phyloP scores from a whole-genome alignment of 2,113 vertebrate species.

The Oxygymnocypris stewartii region DNA sequence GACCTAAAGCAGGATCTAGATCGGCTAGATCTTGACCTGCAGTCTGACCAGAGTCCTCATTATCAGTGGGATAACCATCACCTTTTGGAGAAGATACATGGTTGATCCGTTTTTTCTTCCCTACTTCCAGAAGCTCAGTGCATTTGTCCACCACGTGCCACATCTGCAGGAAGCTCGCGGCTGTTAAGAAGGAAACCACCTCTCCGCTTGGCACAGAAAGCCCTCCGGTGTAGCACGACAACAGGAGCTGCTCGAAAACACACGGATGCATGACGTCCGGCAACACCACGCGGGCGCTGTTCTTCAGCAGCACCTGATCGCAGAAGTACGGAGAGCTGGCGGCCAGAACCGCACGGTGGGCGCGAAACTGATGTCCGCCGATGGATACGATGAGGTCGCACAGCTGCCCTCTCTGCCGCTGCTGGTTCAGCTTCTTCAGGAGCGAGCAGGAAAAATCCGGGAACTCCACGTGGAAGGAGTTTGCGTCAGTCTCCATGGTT shows the following conservation, averaged over 20 bases:
- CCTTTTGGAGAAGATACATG: conserved; percentile 81
- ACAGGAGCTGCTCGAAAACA: conserved; percentile 86
- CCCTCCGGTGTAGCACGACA: conserved; percentile 83
- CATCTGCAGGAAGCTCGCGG: conserved; percentile 89
- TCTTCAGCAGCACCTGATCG: conserved; percentile 87
- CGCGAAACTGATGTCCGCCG: conserved; percentile 85
- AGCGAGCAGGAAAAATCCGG: conserved; percentile 86
- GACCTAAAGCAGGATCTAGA: conserved; percentile 29
- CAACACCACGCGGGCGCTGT: conserved; percentile 82
- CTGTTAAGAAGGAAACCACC: conserved; percentile 85
- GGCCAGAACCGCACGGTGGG: conserved; percentile 86
- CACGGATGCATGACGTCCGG: conserved; percentile 87
- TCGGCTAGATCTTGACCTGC: conserved; percentile 34
- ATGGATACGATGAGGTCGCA: conserved; percentile 87
- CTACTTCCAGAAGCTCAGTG: conserved; percentile 84
- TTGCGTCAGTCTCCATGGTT: conserved; percentile 83
- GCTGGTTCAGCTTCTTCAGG: conserved; percentile 86
- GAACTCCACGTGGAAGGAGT: conserved; percentile 86
- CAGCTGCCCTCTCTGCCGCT: conserved; percentile 84
- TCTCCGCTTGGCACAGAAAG: conserved; percentile 82
- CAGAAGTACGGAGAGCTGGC: conserved; percentile 89
- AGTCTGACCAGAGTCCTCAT: conserved; percentile 58
- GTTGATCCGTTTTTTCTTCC: conserved; percentile 71
- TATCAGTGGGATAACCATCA: conserved; percentile 79
- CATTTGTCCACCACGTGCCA: conserved; percentile 90